Base-by-base conservation (phyloP, 2,888 invertebrate species). In the Dyspetes luteomarginatus region DNA sequence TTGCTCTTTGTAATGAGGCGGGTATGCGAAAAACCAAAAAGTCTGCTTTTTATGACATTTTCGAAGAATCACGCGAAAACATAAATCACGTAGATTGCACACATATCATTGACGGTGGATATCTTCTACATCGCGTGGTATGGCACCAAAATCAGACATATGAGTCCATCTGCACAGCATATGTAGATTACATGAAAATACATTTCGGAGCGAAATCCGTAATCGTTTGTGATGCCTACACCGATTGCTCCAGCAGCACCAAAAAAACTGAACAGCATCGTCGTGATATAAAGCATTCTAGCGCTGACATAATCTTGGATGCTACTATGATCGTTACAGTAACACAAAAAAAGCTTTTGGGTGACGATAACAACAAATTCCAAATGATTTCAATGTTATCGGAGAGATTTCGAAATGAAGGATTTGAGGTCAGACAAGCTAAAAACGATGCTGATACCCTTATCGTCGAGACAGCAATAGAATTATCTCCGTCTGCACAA, bases 191-290 rank as follows among this genome's bases (percentile, higher is more conserved):
- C 43, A 19, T 83, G 7, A 26, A 28, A 4, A 65, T 36, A 26
- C 72, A 81, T 74, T 78, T 58, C 65, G 81, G 84, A 52, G 28
- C 64, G n/a, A 62, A 19, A 24, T 28, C 73, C 52, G 56, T 79
- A 43, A 73, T 82, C 19, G 64, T 80, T 17, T 82, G 81, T 64
- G 76, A 73, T 48, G 73, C 73, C 17, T 74, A 77, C 28, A 19
- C 56, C 26, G 50, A 76, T 41, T 58, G 41, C 19, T n/a, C 22
- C 26, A 26, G 19, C 22, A 72, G 65, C 50, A 82, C 72, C 5
- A 65, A 74, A 71, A 50, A n/a, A 55, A 30, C 56, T 17, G 78
- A 75, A 19, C 45, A 67, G 41, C n/a, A 41, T 7, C 78, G 30
- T 58, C 43, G 56, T 7, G n/a, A 30, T 52, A 22, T 12, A 26